Percentiles rank a stretch among this genome's conserved stretches.
Conservation (phyloP, 2,113 vertebrate species). For the Tupaia chinensis region DNA sequence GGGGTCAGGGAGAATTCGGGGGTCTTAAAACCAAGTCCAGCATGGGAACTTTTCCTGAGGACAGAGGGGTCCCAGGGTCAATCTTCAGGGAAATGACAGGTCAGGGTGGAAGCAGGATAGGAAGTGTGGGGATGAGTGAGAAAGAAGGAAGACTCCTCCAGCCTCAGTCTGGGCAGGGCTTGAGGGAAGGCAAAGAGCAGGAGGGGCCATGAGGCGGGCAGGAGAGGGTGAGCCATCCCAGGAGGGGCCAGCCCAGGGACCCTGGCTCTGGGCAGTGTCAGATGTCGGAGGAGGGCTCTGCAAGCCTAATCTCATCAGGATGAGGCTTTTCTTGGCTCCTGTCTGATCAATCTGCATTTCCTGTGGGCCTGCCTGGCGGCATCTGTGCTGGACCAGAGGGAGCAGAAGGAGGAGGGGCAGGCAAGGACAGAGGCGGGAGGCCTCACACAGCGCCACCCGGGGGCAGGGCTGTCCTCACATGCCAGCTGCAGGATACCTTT, state of each 20-base stretch:
- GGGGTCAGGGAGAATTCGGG: background rate
- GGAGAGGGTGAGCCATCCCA: background rate
- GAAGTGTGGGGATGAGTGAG: background rate
- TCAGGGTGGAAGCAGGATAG: background rate
- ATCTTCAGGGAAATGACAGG: background rate
- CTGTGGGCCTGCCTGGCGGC: constrained; percentile 45
- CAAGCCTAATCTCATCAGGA: constrained; percentile 68
- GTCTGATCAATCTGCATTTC: constrained; percentile 57
- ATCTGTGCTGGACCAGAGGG: constrained; percentile 35
- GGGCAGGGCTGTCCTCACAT: background rate
- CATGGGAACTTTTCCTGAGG: background rate
- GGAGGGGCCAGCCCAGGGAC: background rate
- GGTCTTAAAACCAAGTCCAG: background rate
- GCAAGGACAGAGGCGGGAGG: background rate
- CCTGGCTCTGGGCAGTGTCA: constrained; percentile 35
- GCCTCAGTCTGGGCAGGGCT: background rate
- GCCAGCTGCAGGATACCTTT: background rate
- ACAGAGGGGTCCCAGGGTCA: background rate
- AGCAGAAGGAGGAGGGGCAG: background rate
- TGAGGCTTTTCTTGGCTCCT: constrained; percentile 51
- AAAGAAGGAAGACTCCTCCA: background rate
- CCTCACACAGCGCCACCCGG: background rate
- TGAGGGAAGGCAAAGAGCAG: background rate
- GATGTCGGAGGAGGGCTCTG: background rate
- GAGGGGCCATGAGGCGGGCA: background rate